Conservation (phyloP, 1,140 invertebrate genomes). For the Panagrolaimus sp. region DNA sequence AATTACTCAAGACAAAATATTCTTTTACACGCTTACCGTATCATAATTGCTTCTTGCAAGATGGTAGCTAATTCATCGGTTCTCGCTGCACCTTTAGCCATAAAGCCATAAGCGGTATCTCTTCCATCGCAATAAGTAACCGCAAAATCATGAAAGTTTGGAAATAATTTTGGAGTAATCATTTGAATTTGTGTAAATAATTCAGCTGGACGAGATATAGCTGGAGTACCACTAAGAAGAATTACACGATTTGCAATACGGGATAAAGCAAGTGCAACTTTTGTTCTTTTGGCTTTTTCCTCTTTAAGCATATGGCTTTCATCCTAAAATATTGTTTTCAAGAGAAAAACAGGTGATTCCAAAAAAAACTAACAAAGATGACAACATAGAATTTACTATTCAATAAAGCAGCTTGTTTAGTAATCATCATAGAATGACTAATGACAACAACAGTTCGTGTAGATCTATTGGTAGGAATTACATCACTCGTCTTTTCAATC, state of each 20-base stretch:
- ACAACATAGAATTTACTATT: conserved; percentile 68
- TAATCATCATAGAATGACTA: conserved; percentile 62
- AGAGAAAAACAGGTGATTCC: conserved; percentile 17
- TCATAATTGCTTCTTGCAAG: conserved; percentile 64
- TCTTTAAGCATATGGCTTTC: conserved; percentile 35
- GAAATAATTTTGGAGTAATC: conserved; percentile 60
- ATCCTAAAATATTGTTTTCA: conserved; percentile 30
- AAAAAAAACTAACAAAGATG: conserved; percentile 68
- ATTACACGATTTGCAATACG: conserved; percentile 67
- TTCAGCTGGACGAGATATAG: conserved; percentile 79
- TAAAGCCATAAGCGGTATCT: conserved; percentile 42
- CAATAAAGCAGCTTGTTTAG: conserved; percentile 60
- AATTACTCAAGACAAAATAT: conserved; percentile 64
- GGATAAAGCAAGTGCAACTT: conserved; percentile 43
- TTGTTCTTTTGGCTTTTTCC: conserved; percentile 42
- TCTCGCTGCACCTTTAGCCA: conserved; percentile 60
- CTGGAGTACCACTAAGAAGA: conserved; percentile 85
- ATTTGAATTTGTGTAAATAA: conserved; percentile 75
- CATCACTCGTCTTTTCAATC: conserved; percentile 66
- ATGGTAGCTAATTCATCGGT: conserved; percentile 59
- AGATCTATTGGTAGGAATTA: conserved; percentile 34
- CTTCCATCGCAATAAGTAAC: conserved; percentile 77
- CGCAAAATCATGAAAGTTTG: conserved; percentile 63
- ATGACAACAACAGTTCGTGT: conserved; percentile 59
- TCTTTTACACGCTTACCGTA: conserved; percentile 50